phyloP scores from a whole-genome alignment of 2,113 vertebrate species.

The Daphoenositta chrysoptera region DNA sequence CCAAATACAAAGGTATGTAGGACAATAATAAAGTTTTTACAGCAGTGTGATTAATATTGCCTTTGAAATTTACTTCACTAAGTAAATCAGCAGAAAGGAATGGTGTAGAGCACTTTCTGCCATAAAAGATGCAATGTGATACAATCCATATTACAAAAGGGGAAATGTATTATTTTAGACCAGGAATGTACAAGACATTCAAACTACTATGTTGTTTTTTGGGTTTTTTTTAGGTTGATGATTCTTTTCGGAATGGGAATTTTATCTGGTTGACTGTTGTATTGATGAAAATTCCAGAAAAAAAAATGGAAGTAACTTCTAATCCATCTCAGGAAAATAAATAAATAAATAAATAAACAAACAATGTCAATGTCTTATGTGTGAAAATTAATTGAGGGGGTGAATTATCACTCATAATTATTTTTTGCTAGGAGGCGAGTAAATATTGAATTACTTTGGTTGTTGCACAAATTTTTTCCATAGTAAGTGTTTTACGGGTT shows the following conservation, averaged over 20 bases:
- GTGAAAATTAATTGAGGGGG: rapidly evolving
- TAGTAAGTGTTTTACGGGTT: neutral
- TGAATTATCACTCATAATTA: neutral
- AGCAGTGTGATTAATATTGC: neutral
- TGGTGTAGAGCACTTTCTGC: neutral
- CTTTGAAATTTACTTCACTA: neutral
- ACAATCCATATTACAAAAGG: neutral
- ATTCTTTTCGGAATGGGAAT: neutral
- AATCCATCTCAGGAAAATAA: neutral
- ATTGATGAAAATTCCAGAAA: neutral
- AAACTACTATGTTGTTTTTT: neutral
- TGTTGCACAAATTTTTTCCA: neutral
- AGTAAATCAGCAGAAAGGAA: neutral
- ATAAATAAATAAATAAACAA: neutral
- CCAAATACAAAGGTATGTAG: neutral
- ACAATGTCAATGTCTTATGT: neutral
- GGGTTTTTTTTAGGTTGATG: neutral
- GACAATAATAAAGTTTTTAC: neutral
- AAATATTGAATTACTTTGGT: neutral
- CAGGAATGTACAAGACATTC: neutral
- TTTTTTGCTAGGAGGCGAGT: neutral
- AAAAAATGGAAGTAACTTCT: neutral
- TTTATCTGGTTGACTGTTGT: neutral
- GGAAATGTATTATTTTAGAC: neutral
- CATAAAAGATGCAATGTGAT: neutral